Conservation (phyloP, 2,888 invertebrate genomes). For the Neelides folsomi region DNA sequence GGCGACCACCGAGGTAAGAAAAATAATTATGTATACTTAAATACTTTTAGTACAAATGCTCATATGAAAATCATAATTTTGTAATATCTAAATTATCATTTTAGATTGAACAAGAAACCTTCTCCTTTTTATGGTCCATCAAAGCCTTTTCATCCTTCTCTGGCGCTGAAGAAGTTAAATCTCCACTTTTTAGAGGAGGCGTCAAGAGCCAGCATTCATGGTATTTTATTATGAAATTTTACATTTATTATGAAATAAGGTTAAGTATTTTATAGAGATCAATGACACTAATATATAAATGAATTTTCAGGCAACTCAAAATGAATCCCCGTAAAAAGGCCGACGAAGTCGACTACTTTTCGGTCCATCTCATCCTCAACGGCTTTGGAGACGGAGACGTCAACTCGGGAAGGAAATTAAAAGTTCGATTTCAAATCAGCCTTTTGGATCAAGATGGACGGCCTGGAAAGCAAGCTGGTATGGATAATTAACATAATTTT, state of each 20-base stretch:
- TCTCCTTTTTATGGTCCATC: constrained; percentile 28
- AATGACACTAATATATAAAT: not conserved
- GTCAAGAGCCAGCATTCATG: constrained; percentile 28
- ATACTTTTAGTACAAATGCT: not conserved
- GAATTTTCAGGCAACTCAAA: constrained; percentile 29
- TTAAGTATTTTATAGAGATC: not conserved
- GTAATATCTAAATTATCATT: not conserved
- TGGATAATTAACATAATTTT: not conserved
- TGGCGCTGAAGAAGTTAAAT: constrained; percentile 29
- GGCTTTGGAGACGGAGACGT: constrained; percentile 26
- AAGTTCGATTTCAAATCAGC: constrained; percentile 30
- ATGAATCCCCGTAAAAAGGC: constrained; percentile 31
- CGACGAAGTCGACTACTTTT: constrained; percentile 30
- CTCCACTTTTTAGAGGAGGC: constrained; percentile 28
- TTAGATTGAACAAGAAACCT: constrained; percentile 32
- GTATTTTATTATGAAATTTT: constrained; percentile 12
- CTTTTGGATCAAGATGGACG: constrained; percentile 28
- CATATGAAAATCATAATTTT: not conserved
- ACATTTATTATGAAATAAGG: not conserved
- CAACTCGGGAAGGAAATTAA: constrained; percentile 19
- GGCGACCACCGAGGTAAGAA: constrained; percentile 30
- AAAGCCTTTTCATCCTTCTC: constrained; percentile 25
- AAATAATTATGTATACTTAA: not conserved
- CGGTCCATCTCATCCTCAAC: constrained; percentile 25
- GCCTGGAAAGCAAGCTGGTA: constrained; percentile 30